Percentiles rank a stretch among this genome's conserved stretches.
Evolutionary conservation across 2,888 invertebrate species (phyloP).

Genomic region (Epiblema foenella): DNA sequence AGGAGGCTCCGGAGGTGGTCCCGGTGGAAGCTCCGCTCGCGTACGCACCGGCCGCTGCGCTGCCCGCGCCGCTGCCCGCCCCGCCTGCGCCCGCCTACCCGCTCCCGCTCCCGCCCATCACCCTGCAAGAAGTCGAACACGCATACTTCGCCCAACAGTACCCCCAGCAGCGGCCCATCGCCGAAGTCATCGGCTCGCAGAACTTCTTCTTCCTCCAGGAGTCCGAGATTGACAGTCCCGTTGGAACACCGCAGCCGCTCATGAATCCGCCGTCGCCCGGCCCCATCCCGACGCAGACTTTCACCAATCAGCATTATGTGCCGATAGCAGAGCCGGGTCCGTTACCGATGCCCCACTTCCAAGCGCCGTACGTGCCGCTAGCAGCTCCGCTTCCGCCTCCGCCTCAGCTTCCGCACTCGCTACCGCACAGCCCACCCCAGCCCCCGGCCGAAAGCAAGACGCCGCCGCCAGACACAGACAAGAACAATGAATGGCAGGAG

Average conservation of each 20-base stretch:
- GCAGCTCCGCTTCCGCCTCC: constrained; percentile 79
- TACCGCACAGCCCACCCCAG: constrained; percentile 55
- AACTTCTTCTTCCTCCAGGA: constrained; percentile 95
- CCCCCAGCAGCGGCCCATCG: constrained; percentile 86
- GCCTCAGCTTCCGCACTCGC: constrained; percentile 81
- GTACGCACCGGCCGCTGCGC: constrained; percentile 51
- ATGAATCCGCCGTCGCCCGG: constrained; percentile 72
- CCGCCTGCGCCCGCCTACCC: constrained; percentile 84
- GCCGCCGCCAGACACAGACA: constrained; percentile 59
- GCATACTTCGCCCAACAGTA: constrained; percentile 86
- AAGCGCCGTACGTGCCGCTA: constrained; percentile 58
- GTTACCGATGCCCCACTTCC: constrained; percentile 79
- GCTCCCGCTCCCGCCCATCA: constrained; percentile 84
- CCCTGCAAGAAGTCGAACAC: constrained; percentile 86
- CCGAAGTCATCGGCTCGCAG: constrained; percentile 90
- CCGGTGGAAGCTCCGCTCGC: constrained; percentile 43
- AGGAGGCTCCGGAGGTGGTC: constrained; percentile 55
- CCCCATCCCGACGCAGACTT: constrained; percentile 91
- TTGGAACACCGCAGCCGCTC: constrained; percentile 81
- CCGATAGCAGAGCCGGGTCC: constrained; percentile 81
- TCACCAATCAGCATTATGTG: constrained; percentile 92
- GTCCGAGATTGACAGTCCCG: constrained; percentile 93
- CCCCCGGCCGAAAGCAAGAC: constrained; percentile 51
- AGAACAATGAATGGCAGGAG: constrained; percentile 67
- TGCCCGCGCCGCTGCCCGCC: constrained; percentile 81